These are phyloP conservation scores for Tenebrosternarchus preto DNA, from an alignment of 2,113 vertebrate species.

Conservation along the genomic window DNA sequence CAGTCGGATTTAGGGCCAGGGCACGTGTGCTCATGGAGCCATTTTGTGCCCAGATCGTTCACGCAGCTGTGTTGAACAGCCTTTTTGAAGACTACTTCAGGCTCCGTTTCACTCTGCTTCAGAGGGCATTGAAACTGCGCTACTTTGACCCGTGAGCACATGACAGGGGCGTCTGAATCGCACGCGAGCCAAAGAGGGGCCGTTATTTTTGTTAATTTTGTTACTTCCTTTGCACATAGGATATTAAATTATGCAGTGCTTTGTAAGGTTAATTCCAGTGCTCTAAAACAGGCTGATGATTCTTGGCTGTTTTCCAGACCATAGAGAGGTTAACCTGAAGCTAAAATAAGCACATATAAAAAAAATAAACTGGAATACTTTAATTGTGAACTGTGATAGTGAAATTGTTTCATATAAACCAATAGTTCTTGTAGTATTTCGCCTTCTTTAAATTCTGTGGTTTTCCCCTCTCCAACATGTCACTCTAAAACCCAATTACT, in stretches of 20 bases:
- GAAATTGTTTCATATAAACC: neutral
- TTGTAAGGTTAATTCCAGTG: neutral
- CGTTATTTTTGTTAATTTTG: neutral
- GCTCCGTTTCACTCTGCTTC: neutral
- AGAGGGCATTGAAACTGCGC: neutral
- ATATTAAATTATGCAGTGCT: constrained; percentile 21
- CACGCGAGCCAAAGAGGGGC: neutral
- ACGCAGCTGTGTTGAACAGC: neutral
- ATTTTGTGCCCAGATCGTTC: neutral
- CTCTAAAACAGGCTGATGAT: neutral
- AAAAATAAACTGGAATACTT: neutral
- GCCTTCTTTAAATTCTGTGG: neutral
- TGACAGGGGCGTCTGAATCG: neutral
- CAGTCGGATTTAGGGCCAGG: neutral
- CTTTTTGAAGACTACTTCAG: neutral
- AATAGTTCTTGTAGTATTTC: neutral
- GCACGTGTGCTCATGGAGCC: neutral
- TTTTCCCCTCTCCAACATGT: neutral
- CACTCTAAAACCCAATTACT: neutral
- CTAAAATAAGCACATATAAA: neutral
- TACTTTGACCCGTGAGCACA: neutral
- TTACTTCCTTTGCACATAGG: neutral
- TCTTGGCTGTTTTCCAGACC: neutral
- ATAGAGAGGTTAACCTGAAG: constrained; percentile 4
- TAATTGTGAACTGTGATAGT: neutral